These are phyloP conservation scores for Pelvicachromis taeniatus DNA, from an alignment of 2,113 vertebrate species.

Conservation along the genomic window DNA sequence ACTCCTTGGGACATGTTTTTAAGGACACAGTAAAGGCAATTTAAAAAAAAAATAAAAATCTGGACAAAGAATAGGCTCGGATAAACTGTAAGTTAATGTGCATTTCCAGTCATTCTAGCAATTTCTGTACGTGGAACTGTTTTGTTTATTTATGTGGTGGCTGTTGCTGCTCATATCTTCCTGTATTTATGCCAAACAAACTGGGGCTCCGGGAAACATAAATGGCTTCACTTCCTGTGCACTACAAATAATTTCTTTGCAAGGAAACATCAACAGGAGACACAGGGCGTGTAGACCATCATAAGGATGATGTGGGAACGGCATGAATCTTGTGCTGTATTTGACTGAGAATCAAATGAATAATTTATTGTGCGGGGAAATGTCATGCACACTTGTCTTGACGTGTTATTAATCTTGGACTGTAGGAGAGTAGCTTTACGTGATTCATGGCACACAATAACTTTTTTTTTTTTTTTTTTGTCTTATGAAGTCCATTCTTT, in stretches of 20 bases:
- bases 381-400: neutral
- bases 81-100: neutral
- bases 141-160: neutral
- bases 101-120: neutral
- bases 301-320: neutral
- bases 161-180: neutral
- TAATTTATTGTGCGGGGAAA: neutral
- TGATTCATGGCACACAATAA: neutral
- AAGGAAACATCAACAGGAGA: neutral
- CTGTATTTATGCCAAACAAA: conserved; percentile 8
- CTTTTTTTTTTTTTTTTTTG: rapidly evolving
- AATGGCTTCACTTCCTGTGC: neutral
- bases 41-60: neutral
- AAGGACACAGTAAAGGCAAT: neutral
- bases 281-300: neutral
- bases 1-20: neutral
- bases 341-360: neutral
- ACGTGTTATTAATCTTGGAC: neutral
- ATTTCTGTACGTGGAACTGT: neutral
- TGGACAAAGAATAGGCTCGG: neutral
- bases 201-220: neutral
- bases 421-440: neutral
- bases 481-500: neutral
- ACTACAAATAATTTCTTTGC: neutral
- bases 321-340: neutral